phyloP scores from a whole-genome alignment of 2,797 vertebrate genomes.

The Pipistrellus nathusii region DNA sequence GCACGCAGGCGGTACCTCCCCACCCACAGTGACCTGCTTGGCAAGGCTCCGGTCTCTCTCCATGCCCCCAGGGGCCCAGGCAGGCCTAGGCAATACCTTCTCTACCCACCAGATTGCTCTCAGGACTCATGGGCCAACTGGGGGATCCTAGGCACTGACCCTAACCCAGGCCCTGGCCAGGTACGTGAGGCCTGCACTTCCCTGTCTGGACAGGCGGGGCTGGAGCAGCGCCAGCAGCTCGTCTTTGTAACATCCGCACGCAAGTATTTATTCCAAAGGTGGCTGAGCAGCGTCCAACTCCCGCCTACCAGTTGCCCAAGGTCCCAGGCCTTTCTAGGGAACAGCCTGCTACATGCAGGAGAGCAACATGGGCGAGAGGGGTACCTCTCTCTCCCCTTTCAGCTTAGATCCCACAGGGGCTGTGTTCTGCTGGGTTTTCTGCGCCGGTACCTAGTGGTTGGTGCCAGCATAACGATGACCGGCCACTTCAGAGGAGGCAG shows the following conservation, averaged over 20 bases:
- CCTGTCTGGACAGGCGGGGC: neutral
- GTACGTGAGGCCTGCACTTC: neutral
- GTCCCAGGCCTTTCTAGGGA: rapidly evolving
- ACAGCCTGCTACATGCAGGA: neutral
- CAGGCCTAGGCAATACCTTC: neutral
- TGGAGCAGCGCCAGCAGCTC: neutral
- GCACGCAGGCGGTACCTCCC: slow-evolving; percentile 23
- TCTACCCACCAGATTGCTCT: neutral
- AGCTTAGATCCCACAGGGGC: neutral
- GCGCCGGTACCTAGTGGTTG: neutral
- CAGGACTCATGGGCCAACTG: neutral
- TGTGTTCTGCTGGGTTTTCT: neutral
- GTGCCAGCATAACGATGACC: neutral
- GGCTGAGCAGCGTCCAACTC: neutral
- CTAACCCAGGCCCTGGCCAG: neutral
- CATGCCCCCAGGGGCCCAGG: neutral
- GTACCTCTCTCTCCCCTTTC: neutral
- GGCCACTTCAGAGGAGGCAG: neutral
- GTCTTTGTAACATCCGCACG: neutral
- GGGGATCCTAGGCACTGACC: neutral
- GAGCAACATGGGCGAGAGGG: neutral
- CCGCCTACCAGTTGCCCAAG: rapidly evolving
- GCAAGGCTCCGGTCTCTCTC: slow-evolving; percentile 20
- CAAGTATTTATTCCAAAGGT: slow-evolving; percentile 30
- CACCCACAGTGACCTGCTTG: slow-evolving; percentile 45